Evolutionary conservation across 2,113 vertebrate species (phyloP).

Genomic region (Lynx canadensis): DNA sequence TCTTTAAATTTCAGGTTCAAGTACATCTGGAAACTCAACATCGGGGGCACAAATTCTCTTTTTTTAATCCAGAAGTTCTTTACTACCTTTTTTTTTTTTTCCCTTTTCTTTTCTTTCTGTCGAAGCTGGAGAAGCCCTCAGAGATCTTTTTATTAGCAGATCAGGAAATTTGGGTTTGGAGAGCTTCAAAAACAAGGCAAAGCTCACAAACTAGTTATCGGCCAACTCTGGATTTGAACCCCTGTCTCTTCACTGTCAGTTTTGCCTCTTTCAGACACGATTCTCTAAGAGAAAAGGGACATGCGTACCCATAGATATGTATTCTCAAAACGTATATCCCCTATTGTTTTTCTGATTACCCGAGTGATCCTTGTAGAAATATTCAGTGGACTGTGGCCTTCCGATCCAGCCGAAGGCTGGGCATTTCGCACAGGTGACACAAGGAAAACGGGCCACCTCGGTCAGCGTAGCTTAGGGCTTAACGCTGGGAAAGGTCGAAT

Average conservation of each 20-base stretch:
- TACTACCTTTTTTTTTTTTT: neutral
- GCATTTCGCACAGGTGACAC: slow-evolving; percentile 25
- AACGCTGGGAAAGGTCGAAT: slow-evolving; percentile 53
- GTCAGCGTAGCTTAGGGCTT: slow-evolving; percentile 28
- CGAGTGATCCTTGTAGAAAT: slow-evolving; percentile 8
- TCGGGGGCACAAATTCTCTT: neutral
- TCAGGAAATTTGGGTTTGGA: slow-evolving; percentile 26
- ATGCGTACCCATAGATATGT: neutral
- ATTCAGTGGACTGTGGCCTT: slow-evolving; percentile 30
- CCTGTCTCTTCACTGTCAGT: neutral
- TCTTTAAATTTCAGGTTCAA: neutral
- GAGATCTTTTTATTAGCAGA: neutral
- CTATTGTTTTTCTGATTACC: neutral
- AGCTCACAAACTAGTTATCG: slow-evolving; percentile 1
- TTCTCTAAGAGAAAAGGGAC: neutral
- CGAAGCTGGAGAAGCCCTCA: neutral
- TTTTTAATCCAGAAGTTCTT: slow-evolving; percentile 8
- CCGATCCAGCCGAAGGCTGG: neutral
- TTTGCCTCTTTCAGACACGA: neutral
- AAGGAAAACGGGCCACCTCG: neutral
- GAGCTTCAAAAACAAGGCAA: slow-evolving; percentile 21
- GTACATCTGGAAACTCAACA: slow-evolving; percentile 29
- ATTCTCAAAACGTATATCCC: neutral
- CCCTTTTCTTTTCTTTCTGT: neutral
- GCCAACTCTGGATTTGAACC: slow-evolving; percentile 10